These are phyloP conservation scores for Lepisosteus osseus DNA, from an alignment of 2,113 vertebrate genomes.

Conservation along the genomic window DNA sequence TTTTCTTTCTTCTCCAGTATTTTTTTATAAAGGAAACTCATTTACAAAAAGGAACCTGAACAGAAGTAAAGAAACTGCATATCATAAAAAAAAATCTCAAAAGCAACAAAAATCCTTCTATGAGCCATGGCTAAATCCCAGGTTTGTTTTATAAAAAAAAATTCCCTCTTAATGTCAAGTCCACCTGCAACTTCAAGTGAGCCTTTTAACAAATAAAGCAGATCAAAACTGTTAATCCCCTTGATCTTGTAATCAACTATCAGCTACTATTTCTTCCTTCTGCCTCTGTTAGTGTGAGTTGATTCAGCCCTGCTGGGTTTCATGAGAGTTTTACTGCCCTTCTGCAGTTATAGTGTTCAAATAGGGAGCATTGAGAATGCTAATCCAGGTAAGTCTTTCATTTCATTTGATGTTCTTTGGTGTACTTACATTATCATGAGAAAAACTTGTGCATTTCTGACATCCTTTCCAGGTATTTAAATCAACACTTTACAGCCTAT, in stretches of 20 bases:
- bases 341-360: conserved; percentile 31
- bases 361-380: conserved; percentile 49
- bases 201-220: conserved; percentile 12
- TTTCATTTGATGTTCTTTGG: conserved; percentile 41
- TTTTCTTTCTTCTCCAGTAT: no score
- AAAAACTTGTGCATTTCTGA: conserved; percentile 30
- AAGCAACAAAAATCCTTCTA: no score
- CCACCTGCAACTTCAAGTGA: conserved; percentile 1
- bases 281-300: background rate
- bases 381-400: conserved; percentile 49
- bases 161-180: conserved; percentile 1
- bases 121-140: background rate
- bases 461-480: conserved; percentile 41
- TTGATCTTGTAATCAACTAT: conserved; percentile 8
- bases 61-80: background rate
- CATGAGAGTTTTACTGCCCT: conserved; percentile 4
- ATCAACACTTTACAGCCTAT: conserved; percentile 57
- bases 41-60: no score
- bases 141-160: conserved; percentile 6
- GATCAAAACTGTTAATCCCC: conserved; percentile 9
- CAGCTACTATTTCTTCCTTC: background rate
- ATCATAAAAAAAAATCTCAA: background rate
- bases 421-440: conserved; percentile 40
- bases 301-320: background rate
- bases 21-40: no score